Base-by-base conservation (phyloP, 1,140 invertebrate genomes). In the Heliconius congener region DNA sequence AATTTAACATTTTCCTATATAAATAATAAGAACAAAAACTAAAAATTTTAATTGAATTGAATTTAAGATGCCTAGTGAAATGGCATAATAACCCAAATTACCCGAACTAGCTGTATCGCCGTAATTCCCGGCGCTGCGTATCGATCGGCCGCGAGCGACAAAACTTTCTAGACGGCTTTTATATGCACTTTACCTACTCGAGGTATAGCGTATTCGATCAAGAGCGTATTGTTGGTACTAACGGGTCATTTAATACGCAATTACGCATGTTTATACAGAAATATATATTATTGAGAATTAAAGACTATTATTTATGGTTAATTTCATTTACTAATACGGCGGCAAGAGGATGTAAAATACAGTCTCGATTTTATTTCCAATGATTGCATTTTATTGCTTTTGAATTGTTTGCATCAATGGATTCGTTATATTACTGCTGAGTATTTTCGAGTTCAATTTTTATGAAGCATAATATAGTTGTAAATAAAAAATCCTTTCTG, bases 141-240 rank as follows among this genome's bases (percentile, higher is more conserved):
- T 93, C 90, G 93, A 95, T 94, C 93, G 86, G 73, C 82, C 83
- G 86, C 89, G 86, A 93, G 92, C 93, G 90, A 91, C 92, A 92
- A 93, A 95, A 95, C 94, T 95, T 95, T 95, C 93, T 93, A 95
- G 94, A 95, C 94, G 91, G 93, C 93, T 95, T 95, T 95, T 95
- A 94, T 95, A 95, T 95, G 94, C 93, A 94, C 87, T 93, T 91
- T 91, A 89, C 84, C 86, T 88, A 72, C 76, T 76, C 71, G 71
- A 39, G 37, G 86, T 91, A 92, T 90, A 89, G 81, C 75, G 83
- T 82, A 84, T 87, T 90, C 87, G 87, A 88, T 87, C 81, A 84
- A 86, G 85, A 85, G 80, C 79, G 79, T 87, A 87, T 87, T 87
- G 84, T 89, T 85, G 39, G 50, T 74, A 34, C 75, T 73, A 84